Base-by-base conservation (phyloP, 2,113 vertebrate genomes). In the Hippocampus abdominalis region DNA sequence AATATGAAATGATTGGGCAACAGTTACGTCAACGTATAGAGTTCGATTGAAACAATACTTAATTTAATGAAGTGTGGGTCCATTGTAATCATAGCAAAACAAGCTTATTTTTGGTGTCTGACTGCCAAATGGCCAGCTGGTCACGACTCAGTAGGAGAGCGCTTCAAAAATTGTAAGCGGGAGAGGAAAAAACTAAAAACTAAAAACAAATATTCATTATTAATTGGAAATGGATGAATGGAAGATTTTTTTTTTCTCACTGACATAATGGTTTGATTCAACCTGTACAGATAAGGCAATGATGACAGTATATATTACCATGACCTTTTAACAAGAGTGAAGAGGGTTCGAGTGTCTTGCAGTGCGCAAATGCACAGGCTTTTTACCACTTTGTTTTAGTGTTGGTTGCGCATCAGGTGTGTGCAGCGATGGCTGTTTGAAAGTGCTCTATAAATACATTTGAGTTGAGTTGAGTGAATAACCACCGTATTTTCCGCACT, bases 1-100 rank as follows among this genome's bases (percentile, higher is more conserved):
- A 27, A 25, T 15, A 46, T 9, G 42, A 3, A 39, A 64, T 51
- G 32, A 65, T 20, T 66, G 29, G 21, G 48, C 27, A 62, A 81
- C 70, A 57, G 66, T 36, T 21, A 53, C 16, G 15, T 8, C 16
- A 42, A 23, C 56, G 39, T 39, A 63, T 42, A 48, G 4, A 27
- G n/a, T 61, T 8, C 6, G 68, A 54, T 70, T 67, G 29, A n/a
- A 56, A 46, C 48, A 10, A 64, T 56, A 11, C 18, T 39, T 4
- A n/a, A 68, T 23, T 62, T 16, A 66, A 23, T 44, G 15, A 8
- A 40, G 36, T 46, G 8, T 8, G 42, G 8, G 40, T 63, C 39
- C 12, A 44, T 57, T 21, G 29, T 42, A 13, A 63, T 4, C 8
- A 49, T 15, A 13, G 40, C 23, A 27, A 16, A 51, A 63, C 40